phyloP scores from a whole-genome alignment of 64 coral and sea anemone species.

The Acropora yongei region DNA sequence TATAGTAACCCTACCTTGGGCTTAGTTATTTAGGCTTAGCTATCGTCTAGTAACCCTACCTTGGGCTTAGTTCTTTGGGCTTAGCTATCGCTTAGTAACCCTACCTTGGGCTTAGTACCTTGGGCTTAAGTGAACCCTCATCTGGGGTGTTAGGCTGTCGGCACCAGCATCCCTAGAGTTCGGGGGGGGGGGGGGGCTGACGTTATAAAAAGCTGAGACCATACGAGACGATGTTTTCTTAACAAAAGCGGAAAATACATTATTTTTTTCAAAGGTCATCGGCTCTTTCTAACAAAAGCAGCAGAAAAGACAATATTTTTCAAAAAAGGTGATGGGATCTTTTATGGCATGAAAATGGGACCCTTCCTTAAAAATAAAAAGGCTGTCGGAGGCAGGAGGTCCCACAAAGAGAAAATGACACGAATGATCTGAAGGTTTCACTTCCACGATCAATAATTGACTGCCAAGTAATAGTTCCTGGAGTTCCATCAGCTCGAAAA shows the following conservation, averaged over 20 bases:
- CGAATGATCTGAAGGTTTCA: neutral
- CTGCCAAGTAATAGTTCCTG: neutral
- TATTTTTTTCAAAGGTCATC: too few relatives aligned
- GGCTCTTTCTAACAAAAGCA: neutral
- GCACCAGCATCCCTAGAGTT: too few relatives aligned
- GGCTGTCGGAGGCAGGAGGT: neutral
- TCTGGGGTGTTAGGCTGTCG: too few relatives aligned
- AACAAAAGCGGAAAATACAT: too few relatives aligned
- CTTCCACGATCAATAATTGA: slow-evolving; percentile 4
- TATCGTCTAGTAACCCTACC: too few relatives aligned
- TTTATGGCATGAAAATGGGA: neutral
- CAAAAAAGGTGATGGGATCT: neutral
- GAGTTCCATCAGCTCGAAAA: slow-evolving; percentile 1
- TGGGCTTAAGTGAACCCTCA: too few relatives aligned
- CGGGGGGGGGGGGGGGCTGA: too few relatives aligned
- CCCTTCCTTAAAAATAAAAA: neutral
- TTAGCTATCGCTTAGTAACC: too few relatives aligned
- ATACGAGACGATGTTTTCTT: neutral
- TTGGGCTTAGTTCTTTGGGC: too few relatives aligned
- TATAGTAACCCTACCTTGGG: too few relatives aligned
- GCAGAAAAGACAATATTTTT: neutral
- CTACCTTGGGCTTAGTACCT: too few relatives aligned
- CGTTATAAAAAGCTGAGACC: neutral
- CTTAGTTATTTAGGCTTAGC: too few relatives aligned
- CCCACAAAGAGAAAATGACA: slow-evolving; percentile 6